Evolutionary conservation across 2,797 vertebrate species (phyloP), one percentile per base, ranked within the genome.

Genomic region (Coccyzus lansbergi): DNA sequence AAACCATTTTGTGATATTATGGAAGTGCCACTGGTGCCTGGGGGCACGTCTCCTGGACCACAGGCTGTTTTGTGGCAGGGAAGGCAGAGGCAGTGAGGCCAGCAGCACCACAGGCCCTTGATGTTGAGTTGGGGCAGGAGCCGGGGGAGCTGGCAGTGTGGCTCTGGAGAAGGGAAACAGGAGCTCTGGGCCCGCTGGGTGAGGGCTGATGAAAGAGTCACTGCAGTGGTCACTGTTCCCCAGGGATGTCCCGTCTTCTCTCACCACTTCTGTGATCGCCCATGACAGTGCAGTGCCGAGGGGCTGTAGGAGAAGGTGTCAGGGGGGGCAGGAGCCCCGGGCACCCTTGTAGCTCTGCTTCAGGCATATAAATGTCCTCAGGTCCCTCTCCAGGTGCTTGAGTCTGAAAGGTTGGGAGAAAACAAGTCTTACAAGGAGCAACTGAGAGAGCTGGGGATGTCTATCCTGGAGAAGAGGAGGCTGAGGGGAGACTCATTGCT

Each of bases 201-300:
- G 36, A 52, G 34, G 22, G 31, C 9, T 78, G 53, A 16, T 63
- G 38, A 38, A 42, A 0, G 1, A 11, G 12, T 77, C 3, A 2
- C 46, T 69, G 69, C 69, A 33, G 31, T 4, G 7, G 19, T 64
- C 3, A 0, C 63, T 63, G 14, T 68, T 88, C 26, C 26, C 15
- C 44, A 16, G 60, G 56, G 14, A 29, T 40, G 48, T 40, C 53
- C 11, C 28, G 11, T 84, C 20, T 83, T 78, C 36, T 69, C 52
- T 60, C 5, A 5, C 55, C 17, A 17, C 15, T 55, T 71, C 49
- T 52, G n/a, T 40, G 48, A 20, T 56, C 42, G 46, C 56, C 0
- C 0, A 13, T 48, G 42, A 48, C 46, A 46, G 51, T 0, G 0
- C 53, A 15, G 48, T n/a, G 44, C 34, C 8, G 5, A 33, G 42